A percentile compares a stretch with the other conserved stretches of the same genome.
Evolutionary conservation across 2,113 vertebrate genomes (phyloP).

Genomic region (Anas platyrhynchos): DNA sequence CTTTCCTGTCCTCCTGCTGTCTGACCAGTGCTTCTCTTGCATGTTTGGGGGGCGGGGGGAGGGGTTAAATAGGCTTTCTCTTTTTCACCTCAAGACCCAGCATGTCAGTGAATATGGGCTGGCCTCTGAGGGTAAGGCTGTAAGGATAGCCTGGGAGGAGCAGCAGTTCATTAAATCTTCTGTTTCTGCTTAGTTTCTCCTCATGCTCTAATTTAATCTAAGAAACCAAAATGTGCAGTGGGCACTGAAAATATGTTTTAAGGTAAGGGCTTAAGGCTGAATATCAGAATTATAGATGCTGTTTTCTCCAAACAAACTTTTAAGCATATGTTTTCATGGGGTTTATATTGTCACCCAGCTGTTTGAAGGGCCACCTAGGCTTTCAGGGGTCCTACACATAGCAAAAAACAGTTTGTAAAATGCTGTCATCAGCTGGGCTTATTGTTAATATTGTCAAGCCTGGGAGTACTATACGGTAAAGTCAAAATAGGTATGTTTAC

Average conservation of each 20-base stretch:
- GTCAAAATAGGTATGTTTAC: not conserved
- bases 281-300: not conserved
- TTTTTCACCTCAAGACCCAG: not conserved
- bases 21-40: not conserved
- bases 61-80: not conserved
- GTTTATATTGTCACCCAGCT: not conserved
- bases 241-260: not conserved
- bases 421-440: not conserved
- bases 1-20: not conserved
- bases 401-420: not conserved
- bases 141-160: not conserved
- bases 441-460: not conserved
- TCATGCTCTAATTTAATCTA: not conserved
- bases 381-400: not conserved
- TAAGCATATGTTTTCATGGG: not conserved
- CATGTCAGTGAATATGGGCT: not conserved
- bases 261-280: not conserved
- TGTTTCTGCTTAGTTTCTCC: not conserved
- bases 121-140: not conserved
- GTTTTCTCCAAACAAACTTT: not conserved
- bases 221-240: not conserved
- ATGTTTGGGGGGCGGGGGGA: not conserved
- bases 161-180: slow-evolving; percentile 21
- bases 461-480: not conserved
- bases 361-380: not conserved